Evolutionary conservation across 2,888 invertebrate species (phyloP).

Genomic region (Zaprionus obscuricornis): DNA sequence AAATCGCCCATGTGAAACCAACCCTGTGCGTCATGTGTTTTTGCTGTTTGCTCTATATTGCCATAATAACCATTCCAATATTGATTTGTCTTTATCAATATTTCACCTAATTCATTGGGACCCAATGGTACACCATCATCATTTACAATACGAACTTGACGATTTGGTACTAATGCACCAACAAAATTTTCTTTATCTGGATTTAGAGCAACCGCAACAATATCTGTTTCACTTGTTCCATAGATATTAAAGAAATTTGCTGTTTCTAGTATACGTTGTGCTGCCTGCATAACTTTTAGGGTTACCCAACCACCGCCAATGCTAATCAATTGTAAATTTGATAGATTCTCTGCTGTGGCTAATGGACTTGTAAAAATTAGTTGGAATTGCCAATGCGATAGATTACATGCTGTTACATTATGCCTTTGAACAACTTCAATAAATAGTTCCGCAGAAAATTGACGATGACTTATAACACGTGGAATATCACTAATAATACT

Average conservation of each 20-base stretch:
- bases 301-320: constrained; percentile 41
- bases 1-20: constrained; percentile 80
- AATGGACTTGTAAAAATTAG: constrained; percentile 35
- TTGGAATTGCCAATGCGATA: constrained; percentile 58
- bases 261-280: constrained; percentile 5
- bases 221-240: constrained; percentile 55
- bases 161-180: constrained; percentile 48
- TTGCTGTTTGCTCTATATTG: constrained; percentile 51
- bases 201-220: constrained; percentile 21
- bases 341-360: constrained; percentile 27
- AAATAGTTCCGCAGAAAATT: constrained; percentile 42
- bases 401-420: constrained; percentile 31
- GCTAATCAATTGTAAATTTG: constrained; percentile 23
- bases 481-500: constrained; percentile 29
- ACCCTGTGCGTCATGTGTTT: constrained; percentile 52
- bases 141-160: constrained; percentile 54
- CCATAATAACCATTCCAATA: constrained; percentile 73
- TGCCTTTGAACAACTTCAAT: constrained; percentile 52
- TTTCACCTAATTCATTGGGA: constrained; percentile 66
- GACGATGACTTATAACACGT: constrained; percentile 52
- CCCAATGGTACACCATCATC: constrained; percentile 53
- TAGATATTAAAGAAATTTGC: constrained; percentile 28
- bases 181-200: constrained; percentile 32
- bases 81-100: constrained; percentile 41
- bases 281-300: background rate